phyloP scores from a whole-genome alignment of 2,888 invertebrate genomes.

The Hypercompe scribonia region DNA sequence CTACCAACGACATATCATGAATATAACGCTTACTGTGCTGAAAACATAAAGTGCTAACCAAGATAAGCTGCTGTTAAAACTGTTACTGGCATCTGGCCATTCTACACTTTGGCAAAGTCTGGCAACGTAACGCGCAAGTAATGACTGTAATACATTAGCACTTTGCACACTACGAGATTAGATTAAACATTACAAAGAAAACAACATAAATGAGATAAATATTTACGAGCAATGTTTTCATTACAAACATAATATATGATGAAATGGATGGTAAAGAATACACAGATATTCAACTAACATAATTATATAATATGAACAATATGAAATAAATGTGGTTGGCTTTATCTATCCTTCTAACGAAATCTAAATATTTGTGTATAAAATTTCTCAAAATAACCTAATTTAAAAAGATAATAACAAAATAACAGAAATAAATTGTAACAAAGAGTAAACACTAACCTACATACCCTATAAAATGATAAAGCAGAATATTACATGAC shows the following conservation, averaged over 20 bases:
- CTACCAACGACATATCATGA: conserved; percentile 26
- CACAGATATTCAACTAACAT: neutral
- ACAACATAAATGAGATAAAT: neutral
- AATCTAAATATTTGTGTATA: neutral
- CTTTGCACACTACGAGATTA: conserved; percentile 32
- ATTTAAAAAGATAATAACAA: neutral
- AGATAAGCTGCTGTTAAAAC: conserved; percentile 55
- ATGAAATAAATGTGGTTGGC: neutral
- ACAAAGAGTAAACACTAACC: no score
- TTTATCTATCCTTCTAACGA: no score
- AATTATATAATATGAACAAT: neutral
- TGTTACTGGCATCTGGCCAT: conserved; percentile 60
- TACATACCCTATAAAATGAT: no score
- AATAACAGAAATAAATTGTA: no score
- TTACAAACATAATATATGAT: neutral
- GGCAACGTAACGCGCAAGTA: conserved; percentile 40
- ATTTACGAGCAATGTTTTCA: neutral
- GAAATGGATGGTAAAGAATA: neutral
- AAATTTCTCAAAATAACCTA: neutral
- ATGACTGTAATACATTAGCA: conserved; percentile 46
- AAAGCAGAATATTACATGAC: no score
- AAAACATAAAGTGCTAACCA: conserved; percentile 36
- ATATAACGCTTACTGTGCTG: conserved; percentile 13
- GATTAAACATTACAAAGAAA: conserved; percentile 35
- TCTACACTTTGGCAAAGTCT: conserved; percentile 37